phyloP scores from a whole-genome alignment of 2,888 invertebrate species.

The Ctena decussata region DNA sequence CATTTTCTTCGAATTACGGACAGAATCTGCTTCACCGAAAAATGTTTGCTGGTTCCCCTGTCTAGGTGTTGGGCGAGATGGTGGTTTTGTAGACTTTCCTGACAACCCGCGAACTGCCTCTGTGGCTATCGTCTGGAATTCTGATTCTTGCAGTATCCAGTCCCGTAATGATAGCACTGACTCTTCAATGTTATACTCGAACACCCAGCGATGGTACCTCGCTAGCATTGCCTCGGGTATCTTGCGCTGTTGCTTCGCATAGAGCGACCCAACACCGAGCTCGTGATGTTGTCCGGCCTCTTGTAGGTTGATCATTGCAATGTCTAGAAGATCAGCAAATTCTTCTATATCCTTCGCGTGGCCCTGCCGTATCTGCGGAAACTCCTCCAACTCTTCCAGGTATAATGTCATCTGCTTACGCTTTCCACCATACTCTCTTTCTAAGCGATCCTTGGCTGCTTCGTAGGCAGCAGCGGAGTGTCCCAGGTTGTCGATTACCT shows the following conservation, averaged over 20 bases:
- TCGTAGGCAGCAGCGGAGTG: no score
- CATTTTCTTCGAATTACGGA: not conserved
- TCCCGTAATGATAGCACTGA: constrained; percentile 11
- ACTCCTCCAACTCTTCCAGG: constrained; percentile 38
- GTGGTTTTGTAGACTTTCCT: not conserved
- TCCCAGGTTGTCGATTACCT: no score
- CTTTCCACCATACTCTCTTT: constrained; percentile 37
- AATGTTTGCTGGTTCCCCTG: constrained; percentile 8
- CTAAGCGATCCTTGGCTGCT: no score
- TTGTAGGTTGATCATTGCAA: no score
- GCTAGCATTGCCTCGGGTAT: no score
- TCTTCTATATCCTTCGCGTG: constrained; percentile 27
- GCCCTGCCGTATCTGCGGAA: constrained; percentile 16
- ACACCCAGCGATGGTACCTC: no score
- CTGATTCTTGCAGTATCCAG: no score
- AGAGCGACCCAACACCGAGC: not conserved
- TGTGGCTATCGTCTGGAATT: constrained; percentile 2
- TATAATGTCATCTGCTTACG: constrained; percentile 4
- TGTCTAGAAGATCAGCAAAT: no score
- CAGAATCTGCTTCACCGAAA: no score
- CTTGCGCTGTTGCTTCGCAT: not conserved
- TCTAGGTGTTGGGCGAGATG: not conserved
- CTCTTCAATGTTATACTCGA: constrained; percentile 10
- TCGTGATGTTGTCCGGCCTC: no score
- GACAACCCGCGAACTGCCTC: not conserved